Conservation (phyloP, 2,888 invertebrate genomes). For the Brenthis daphne region DNA sequence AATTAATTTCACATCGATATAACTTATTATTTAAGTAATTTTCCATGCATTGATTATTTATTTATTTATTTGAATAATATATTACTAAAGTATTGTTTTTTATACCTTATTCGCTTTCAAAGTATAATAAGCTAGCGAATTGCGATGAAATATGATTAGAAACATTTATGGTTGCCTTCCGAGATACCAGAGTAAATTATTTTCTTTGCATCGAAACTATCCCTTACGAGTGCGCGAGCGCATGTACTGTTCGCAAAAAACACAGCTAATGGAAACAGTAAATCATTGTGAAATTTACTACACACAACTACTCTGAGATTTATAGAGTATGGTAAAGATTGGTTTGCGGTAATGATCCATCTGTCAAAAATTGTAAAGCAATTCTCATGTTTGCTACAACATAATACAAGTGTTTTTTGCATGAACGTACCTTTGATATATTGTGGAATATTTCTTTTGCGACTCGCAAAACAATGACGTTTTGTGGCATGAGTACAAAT, state of each 20-base stretch:
- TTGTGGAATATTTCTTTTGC: constrained; percentile 34
- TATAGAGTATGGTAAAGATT: constrained; percentile 38
- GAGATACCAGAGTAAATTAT: constrained; percentile 12
- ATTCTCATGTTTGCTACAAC: constrained; percentile 25
- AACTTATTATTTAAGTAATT: no score
- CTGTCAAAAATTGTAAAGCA: constrained; percentile 23
- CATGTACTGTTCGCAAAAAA: constrained; percentile 34
- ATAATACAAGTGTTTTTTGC: constrained; percentile 26
- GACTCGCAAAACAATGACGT: constrained; percentile 49
- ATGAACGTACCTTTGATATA: constrained; percentile 29
- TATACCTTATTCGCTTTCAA: no score
- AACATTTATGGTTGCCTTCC: constrained; percentile 12
- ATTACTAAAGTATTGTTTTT: no score
- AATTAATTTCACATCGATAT: no score
- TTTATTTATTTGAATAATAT: no score
- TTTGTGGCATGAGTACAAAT: constrained; percentile 48
- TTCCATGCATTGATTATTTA: no score
- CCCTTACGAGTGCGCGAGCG: constrained; percentile 30
- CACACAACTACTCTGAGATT: constrained; percentile 43
- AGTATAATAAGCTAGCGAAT: background rate
- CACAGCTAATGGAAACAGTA: constrained; percentile 40
- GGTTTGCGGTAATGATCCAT: constrained; percentile 21
- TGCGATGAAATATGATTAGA: constrained; percentile 14
- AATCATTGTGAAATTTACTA: constrained; percentile 44
- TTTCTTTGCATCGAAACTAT: constrained; percentile 28